These are phyloP conservation scores for Rhinogobio ventralis DNA, from an alignment of 2,797 vertebrate genomes.

Conservation along the genomic window DNA sequence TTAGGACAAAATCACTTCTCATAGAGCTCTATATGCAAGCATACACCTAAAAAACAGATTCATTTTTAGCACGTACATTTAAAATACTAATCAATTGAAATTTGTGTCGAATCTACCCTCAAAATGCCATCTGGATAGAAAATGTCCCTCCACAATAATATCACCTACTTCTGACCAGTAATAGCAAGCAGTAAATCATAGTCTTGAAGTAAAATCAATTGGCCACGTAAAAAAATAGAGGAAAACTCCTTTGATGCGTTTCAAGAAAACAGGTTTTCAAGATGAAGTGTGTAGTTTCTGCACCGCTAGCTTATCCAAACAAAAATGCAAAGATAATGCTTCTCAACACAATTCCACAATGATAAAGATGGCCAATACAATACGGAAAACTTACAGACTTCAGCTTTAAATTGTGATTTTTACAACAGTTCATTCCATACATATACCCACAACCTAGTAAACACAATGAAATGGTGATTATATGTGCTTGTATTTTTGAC, in stretches of 20 bases:
- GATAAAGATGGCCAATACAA: background rate
- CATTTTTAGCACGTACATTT: background rate
- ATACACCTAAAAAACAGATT: background rate
- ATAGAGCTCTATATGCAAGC: background rate
- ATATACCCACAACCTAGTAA: background rate
- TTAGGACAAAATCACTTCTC: slow-evolving; percentile 6
- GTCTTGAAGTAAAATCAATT: background rate
- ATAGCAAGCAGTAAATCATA: background rate
- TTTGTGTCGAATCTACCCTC: background rate
- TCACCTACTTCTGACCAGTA: background rate
- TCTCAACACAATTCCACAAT: background rate
- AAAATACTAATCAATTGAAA: background rate
- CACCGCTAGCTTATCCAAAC: background rate
- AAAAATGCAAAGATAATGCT: background rate
- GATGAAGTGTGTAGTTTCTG: no score
- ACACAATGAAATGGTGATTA: background rate
- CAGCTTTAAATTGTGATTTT: background rate
- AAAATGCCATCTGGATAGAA: background rate
- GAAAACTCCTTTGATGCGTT: background rate
- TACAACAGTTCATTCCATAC: background rate
- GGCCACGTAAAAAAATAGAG: background rate
- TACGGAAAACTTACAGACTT: background rate
- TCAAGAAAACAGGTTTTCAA: background rate
- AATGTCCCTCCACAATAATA: background rate
- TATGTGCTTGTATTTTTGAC: background rate